Evolutionary conservation across 2,113 vertebrate species (phyloP).

Genomic region (Pseudorasbora parva): DNA sequence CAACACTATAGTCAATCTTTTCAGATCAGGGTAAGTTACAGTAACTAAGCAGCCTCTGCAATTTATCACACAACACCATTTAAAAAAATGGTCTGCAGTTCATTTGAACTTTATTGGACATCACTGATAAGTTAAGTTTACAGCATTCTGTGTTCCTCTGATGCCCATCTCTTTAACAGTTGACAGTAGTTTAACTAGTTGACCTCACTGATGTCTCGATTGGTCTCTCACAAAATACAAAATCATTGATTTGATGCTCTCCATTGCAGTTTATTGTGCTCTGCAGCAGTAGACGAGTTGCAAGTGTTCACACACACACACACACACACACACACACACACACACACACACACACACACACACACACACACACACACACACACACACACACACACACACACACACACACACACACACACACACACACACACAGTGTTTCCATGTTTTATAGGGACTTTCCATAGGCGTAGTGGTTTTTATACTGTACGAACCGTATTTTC

Average conservation of each 20-base stretch:
- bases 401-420: neutral
- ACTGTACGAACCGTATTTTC: too few relatives aligned
- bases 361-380: too few relatives aligned
- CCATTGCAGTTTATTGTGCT: conserved; percentile 17
- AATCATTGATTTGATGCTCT: conserved; percentile 27
- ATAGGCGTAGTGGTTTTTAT: too few relatives aligned
- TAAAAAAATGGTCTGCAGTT: neutral
- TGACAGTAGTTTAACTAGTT: too few relatives aligned
- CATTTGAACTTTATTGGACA: conserved; percentile 1
- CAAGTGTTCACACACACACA: too few relatives aligned
- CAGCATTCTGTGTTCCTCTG: neutral
- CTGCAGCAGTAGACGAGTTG: neutral
- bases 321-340: too few relatives aligned
- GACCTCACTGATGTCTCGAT: neutral
- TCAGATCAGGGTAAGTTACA: neutral
- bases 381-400: too few relatives aligned
- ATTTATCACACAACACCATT: neutral
- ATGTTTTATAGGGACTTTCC: too few relatives aligned
- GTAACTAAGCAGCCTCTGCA: conserved; percentile 3
- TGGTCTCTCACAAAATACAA: conserved; percentile 16
- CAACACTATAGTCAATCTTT: neutral
- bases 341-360: too few relatives aligned
- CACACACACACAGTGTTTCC: neutral
- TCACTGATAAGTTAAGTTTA: neutral
- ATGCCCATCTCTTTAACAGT: neutral